These are phyloP conservation scores for Channa striata DNA, from an alignment of 2,797 vertebrate species.

Conservation along the genomic window DNA sequence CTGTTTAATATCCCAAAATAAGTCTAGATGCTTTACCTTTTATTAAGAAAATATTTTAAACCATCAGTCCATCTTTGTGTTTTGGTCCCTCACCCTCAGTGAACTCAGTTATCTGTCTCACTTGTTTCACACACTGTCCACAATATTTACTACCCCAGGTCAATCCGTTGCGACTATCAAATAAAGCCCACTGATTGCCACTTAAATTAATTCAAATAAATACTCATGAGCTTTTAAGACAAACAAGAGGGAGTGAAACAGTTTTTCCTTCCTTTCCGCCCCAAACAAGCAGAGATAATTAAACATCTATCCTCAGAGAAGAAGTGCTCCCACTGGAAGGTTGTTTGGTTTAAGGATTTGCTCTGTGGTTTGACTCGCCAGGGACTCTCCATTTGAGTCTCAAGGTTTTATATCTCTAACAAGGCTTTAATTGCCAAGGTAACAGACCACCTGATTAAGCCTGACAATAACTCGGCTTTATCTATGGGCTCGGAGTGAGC, in stretches of 20 bases:
- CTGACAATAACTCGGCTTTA: constrained; percentile 73
- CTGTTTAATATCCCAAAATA: constrained; percentile 46
- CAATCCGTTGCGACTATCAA: constrained; percentile 61
- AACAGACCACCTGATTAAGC: constrained; percentile 83
- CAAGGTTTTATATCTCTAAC: constrained; percentile 92
- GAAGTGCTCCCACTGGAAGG: constrained; percentile 86
- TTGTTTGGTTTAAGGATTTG: constrained; percentile 91
- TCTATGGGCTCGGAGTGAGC: constrained; percentile 43
- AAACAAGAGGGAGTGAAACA: constrained; percentile 81
- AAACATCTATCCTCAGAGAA: constrained; percentile 83
- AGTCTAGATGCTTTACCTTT: constrained; percentile 5
- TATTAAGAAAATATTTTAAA: background rate
- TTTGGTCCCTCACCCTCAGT: constrained; percentile 11
- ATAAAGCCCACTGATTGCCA: constrained; percentile 58
- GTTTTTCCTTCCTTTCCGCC: constrained; percentile 68
- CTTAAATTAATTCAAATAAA: constrained; percentile 79
- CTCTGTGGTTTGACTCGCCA: constrained; percentile 90
- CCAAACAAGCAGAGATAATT: constrained; percentile 85
- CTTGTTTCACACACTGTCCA: constrained; percentile 2
- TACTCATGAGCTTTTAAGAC: constrained; percentile 77
- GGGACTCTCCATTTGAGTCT: constrained; percentile 91
- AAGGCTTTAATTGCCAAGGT: constrained; percentile 84
- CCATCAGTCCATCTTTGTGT: constrained; percentile 5
- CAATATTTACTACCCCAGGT: constrained; percentile 22
- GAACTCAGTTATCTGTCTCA: background rate